Evolutionary conservation across 2,888 invertebrate genomes (phyloP).

Genomic region (Zygothrica quintamaculata): DNA sequence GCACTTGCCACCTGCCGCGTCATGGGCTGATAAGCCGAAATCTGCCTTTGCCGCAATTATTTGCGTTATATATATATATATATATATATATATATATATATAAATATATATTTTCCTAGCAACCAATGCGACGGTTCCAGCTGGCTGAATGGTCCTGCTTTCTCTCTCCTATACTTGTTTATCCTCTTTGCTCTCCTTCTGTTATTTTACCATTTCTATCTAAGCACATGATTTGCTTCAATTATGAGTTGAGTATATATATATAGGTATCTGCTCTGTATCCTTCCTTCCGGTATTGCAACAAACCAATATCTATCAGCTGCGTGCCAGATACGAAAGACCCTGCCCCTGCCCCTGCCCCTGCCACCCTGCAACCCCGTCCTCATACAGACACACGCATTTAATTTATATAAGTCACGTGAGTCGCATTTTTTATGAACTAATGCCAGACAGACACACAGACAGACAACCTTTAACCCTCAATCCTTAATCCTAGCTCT

Average conservation of each 20-base stretch:
- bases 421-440: slow-evolving; percentile 70
- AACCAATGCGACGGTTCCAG: neutral
- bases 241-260: slow-evolving; percentile 54
- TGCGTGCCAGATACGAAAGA: slow-evolving; percentile 28
- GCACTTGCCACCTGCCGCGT: slow-evolving; percentile 34
- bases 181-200: neutral
- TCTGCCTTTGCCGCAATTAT: slow-evolving; percentile 40
- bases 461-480: neutral
- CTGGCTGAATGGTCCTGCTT: no score
- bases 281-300: slow-evolving; percentile 33
- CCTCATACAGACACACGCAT: slow-evolving; percentile 42
- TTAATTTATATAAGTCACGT: slow-evolving; percentile 76
- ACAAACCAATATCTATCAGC: slow-evolving; percentile 20
- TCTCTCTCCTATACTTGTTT: neutral
- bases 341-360: no score
- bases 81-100: no score
- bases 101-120: slow-evolving; percentile 24
- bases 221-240: slow-evolving; percentile 65
- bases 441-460: neutral
- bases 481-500: neutral
- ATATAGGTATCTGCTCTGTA: no score
- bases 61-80: no score
- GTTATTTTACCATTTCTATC: neutral
- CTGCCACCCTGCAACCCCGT: neutral
- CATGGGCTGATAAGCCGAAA: slow-evolving; percentile 50